These are phyloP conservation scores for Ennomos quercinarius DNA, from an alignment of 2,888 invertebrate species.

Conservation along the genomic window DNA sequence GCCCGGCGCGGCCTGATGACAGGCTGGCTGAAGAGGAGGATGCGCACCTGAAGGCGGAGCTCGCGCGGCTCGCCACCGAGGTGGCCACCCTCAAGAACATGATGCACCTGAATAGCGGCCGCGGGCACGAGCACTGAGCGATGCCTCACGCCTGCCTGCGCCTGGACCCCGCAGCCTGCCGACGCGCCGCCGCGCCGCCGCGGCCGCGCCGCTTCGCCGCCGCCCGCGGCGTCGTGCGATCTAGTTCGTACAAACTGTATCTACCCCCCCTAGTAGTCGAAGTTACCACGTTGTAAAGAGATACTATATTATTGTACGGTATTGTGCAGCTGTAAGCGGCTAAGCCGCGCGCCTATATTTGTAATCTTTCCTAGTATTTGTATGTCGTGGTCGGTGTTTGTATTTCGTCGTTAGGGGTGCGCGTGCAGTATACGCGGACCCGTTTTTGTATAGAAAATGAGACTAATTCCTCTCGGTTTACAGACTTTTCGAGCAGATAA, in stretches of 20 bases:
- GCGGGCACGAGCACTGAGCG: constrained; percentile 80
- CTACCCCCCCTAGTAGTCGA: constrained; percentile 70
- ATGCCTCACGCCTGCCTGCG: constrained; percentile 4
- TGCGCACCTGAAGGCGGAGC: constrained; percentile 92
- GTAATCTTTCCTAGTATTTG: constrained; percentile 80
- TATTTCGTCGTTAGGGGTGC: constrained; percentile 56
- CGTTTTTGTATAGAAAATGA: constrained; percentile 58
- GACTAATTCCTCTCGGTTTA: constrained; percentile 75
- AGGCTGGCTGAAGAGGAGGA: constrained; percentile 86
- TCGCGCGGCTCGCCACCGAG: constrained; percentile 95
- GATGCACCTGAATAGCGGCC: constrained; percentile 88
- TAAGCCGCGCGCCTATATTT: constrained; percentile 76
- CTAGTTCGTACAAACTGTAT: constrained; percentile 75
- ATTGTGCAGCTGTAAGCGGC: constrained; percentile 81
- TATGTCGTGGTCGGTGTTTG: constrained; percentile 70
- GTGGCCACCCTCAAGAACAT: constrained; percentile 95
- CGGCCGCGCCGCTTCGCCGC: constrained; percentile 42
- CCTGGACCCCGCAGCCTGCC: constrained; percentile 37
- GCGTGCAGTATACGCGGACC: constrained; percentile 49
- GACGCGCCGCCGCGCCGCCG: constrained; percentile 39
- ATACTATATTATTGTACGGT: constrained; percentile 65
- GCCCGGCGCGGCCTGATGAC: constrained; percentile 72
- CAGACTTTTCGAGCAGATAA: constrained; percentile 84
- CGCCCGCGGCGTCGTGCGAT: constrained; percentile 43
- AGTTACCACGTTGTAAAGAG: constrained; percentile 83